Base-by-base conservation (phyloP, 2,888 invertebrate genomes). In the Eristalinus sepulchralis region DNA sequence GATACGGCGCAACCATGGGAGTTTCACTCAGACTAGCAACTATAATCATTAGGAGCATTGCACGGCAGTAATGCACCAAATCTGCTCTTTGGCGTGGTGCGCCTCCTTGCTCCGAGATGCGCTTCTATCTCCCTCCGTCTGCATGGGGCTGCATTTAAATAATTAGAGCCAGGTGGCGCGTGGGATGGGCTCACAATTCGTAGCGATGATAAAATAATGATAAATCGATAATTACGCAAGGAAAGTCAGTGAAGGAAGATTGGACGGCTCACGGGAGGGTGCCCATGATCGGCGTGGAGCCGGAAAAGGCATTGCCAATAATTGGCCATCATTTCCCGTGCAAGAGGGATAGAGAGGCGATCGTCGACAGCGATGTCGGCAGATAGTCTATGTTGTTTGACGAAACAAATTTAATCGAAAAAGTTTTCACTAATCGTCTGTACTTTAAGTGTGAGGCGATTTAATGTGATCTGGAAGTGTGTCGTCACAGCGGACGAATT, bases 131-230 rank as follows among this genome's bases (percentile, higher is more conserved):
- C 34, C 33, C 60, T 34, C 36, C 20, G 70, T 53, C 60, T 17
- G 20, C 39, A 36, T 60, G 72, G 39, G 57, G 78, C 66, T 82
- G 76, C 47, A 86, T 86, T 86, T 86, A 86, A 86, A 86, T 86
- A 86, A 86, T 86, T 86, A 86, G 83, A 86, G 78, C 86, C 86
- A 83, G 86, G 83, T 86, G 86, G 78, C 78, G 83, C 78, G 86
- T 86, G 83, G 86, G 86, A 86, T n/a, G 82, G 10, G 13, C 64
- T 36, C 59, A 22, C 62, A 33, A 22, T 5, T 57, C 57, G 57
- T 24, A 24, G 57, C 66, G 70, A 86, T 79, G 78, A 86, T 83
- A 82, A 75, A 86, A 82, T 62, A 66, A 73, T 82, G 83, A 86
- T 86, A 86, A 83, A 86, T 86, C 86, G 86, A 86, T 86, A 86